A percentile compares a stretch with the other conserved stretches of the same genome.
These are phyloP conservation scores for Sebastes miniatus DNA, from an alignment of 2,797 vertebrate genomes.

Conservation along the genomic window DNA sequence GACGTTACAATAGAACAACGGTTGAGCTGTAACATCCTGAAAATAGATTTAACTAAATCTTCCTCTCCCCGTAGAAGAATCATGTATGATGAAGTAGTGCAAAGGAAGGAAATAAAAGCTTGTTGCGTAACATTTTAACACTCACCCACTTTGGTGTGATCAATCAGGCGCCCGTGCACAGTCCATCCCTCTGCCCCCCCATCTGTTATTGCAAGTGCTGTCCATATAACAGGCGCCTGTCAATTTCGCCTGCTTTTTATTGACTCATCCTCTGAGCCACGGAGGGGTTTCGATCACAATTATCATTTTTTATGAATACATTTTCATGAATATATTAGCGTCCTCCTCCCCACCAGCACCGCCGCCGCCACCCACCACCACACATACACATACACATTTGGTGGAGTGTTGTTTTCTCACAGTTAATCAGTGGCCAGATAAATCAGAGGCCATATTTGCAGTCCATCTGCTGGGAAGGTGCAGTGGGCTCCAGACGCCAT, in stretches of 20 bases:
- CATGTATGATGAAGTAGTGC: conserved; percentile 32
- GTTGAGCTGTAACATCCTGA: conserved; percentile 11
- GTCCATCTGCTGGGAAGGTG: conserved; percentile 85
- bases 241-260: conserved; percentile 81
- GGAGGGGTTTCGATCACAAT: conserved; percentile 76
- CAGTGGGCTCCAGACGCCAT: conserved; percentile 73
- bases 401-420: conserved; percentile 84
- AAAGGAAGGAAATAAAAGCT: conserved; percentile 47
- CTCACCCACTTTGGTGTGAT: conserved; percentile 75
- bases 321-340: conserved; percentile 85
- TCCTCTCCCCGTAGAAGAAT: conserved; percentile 13
- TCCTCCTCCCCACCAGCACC: conserved; percentile 48
- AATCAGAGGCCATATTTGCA: conserved; percentile 83
- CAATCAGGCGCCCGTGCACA: conserved; percentile 58
- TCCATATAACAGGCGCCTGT: conserved; percentile 82
- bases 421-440: conserved; percentile 84
- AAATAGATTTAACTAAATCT: conserved; percentile 33
- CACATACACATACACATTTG: conserved; percentile 72
- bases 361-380: conserved; percentile 34
- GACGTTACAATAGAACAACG: background rate
- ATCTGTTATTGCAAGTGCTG: conserved; percentile 79
- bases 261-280: conserved; percentile 79
- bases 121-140: conserved; percentile 78
- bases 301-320: conserved; percentile 82
- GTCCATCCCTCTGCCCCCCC: conserved; percentile 68